phyloP scores from a whole-genome alignment of 2,888 invertebrate genomes.

The Idaea aversata region DNA sequence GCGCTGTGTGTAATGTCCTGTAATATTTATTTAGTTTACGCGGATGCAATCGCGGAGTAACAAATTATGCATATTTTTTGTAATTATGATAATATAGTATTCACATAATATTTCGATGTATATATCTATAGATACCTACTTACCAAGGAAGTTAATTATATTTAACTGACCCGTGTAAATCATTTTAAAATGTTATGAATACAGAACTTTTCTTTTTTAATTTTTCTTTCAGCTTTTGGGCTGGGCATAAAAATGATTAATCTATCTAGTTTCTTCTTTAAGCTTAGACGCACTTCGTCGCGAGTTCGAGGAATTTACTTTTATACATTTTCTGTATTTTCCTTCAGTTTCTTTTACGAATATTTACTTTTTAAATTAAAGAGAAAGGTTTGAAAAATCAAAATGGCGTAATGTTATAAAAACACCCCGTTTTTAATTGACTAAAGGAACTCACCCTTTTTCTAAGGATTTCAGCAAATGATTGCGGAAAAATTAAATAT shows the following conservation, averaged over 20 bases:
- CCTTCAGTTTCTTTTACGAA: background rate
- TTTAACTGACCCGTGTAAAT: background rate
- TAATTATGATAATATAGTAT: too few species aligned
- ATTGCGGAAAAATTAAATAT: conserved; percentile 1
- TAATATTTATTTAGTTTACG: too few species aligned
- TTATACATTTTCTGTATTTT: background rate
- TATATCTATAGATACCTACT: too few species aligned
- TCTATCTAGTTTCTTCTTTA: background rate
- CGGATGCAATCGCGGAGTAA: too few species aligned
- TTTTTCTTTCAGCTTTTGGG: background rate
- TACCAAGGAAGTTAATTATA: background rate
- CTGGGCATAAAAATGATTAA: background rate
- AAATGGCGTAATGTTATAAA: background rate
- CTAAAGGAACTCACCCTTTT: background rate
- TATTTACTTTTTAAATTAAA: background rate
- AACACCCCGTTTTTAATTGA: background rate
- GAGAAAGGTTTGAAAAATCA: background rate
- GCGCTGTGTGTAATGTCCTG: too few species aligned
- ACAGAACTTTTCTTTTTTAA: background rate
- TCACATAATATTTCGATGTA: too few species aligned
- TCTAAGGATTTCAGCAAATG: background rate
- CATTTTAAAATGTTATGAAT: background rate
- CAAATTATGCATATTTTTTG: too few species aligned
- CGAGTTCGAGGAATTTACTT: background rate
- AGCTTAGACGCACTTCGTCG: background rate